These are phyloP conservation scores for Spodoptera exigua DNA, from an alignment of 2,888 invertebrate genomes.

Conservation along the genomic window DNA sequence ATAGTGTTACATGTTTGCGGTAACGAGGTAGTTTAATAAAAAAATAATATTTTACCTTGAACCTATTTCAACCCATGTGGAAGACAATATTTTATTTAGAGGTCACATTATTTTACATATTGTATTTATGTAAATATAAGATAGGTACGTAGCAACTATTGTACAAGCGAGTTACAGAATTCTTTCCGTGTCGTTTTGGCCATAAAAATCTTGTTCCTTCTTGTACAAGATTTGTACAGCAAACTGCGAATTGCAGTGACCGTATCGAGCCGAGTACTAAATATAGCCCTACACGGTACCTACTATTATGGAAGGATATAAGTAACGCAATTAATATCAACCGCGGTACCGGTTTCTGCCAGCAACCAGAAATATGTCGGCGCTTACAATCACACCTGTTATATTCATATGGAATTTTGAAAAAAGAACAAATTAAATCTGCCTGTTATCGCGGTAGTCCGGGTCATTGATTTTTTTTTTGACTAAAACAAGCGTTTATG, in stretches of 20 bases:
- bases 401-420: slow-evolving; percentile 11
- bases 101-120: slow-evolving; percentile 24
- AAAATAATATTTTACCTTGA: slow-evolving; percentile 21
- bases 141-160: slow-evolving; percentile 1
- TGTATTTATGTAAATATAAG: slow-evolving; percentile 31
- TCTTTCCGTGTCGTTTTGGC: slow-evolving; percentile 10
- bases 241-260: slow-evolving; percentile 22
- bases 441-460: slow-evolving; percentile 5
- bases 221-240: slow-evolving; percentile 24
- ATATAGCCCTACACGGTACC: slow-evolving; percentile 37
- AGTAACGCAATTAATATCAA: slow-evolving; percentile 43
- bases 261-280: slow-evolving; percentile 26
- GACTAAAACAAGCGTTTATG: slow-evolving; percentile 23
- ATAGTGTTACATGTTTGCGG: no score
- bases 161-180: slow-evolving; percentile 6
- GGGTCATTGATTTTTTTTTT: slow-evolving; percentile 38
- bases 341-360: slow-evolving; percentile 27
- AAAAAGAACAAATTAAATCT: slow-evolving; percentile 9
- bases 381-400: slow-evolving; percentile 17
- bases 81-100: slow-evolving; percentile 10
- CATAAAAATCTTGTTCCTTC: slow-evolving; percentile 5
- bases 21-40: no score
- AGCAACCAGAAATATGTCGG: slow-evolving; percentile 12
- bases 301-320: slow-evolving; percentile 36
- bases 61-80: slow-evolving; percentile 11